Percentiles rank a stretch among this genome's conserved stretches.
Conservation (phyloP, 1,140 invertebrate genomes). For the Branchinecta lindahli region DNA sequence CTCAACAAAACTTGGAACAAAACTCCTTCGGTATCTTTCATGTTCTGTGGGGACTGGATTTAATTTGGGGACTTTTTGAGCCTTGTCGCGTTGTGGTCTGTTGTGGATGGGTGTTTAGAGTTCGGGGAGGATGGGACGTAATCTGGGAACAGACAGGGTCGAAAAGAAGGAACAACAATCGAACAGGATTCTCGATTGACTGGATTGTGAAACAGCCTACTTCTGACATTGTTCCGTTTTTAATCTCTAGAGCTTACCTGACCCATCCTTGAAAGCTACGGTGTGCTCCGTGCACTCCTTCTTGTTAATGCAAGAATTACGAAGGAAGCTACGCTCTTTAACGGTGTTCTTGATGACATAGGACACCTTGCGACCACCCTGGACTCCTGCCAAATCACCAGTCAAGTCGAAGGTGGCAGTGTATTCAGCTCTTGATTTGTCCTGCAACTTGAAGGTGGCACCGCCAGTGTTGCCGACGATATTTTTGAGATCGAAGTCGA, state of each 20-base stretch:
- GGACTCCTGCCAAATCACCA: conserved; percentile 1
- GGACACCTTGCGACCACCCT: background rate
- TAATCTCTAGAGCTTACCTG: background rate
- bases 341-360: background rate
- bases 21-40: too few species aligned
- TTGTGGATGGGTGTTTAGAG: too few species aligned
- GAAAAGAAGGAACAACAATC: too few species aligned
- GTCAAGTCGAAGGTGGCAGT: background rate
- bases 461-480: background rate
- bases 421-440: background rate
- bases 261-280: background rate
- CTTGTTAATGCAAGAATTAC: background rate
- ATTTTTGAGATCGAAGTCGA: background rate
- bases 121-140: too few species aligned
- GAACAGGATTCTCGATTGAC: too few species aligned
- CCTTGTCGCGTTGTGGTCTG: too few species aligned
- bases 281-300: background rate
- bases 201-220: too few species aligned
- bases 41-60: too few species aligned
- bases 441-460: background rate
- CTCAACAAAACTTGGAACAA: too few species aligned
- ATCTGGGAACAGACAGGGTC: too few species aligned
- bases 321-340: background rate
- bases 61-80: too few species aligned
- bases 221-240: too few species aligned